Evolutionary conservation across 2,797 vertebrate species (phyloP), one percentile per base, ranked within the genome.

Genomic region (Chelidonichthys spinosus): DNA sequence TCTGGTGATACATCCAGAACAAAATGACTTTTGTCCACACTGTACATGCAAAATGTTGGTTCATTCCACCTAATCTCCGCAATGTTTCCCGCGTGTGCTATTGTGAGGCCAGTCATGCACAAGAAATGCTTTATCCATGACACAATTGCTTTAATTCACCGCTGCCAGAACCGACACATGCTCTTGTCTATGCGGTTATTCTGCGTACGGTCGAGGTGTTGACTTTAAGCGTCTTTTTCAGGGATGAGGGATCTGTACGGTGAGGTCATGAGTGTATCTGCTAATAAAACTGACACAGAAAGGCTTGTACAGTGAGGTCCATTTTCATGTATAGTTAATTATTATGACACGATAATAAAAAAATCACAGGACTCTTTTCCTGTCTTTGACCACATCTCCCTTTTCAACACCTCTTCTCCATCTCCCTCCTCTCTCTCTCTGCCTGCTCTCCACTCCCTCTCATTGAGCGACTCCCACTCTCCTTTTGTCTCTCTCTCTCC

Each of bases 151-250:
- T 78, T 18, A 84, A 86, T 83, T 69, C 56, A 58, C 56, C 2
- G 11, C 63, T 63, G 72, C 82, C 74, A 84, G 70, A 83, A 63
- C 50, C 66, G 77, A 79, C 84, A 85, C 73, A 79, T 74, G 76
- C 33, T 42, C n/a, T 65, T 63, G 47, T 79, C 63, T 65, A 47
- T 54, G 56, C 58, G 2, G 14, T 17, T 39, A 68, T 73, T 66
- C 25, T 70, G 55, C 69, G 52, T 37, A 40, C 49, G 60, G 73
- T 60, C 56, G 63, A 80, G 81, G 69, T 76, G 59, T 33, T 69
- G 36, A 63, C 64, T 70, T 68, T 55, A 43, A 62, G 64, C 0
- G 14, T 66, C 63, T 74, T 61, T 33, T 44, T 63, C 32, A 39
- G 47, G 52, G 62, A 73, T 69, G 37, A 68, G 1, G 63, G 40